Evolutionary conservation across 2,888 invertebrate genomes (phyloP).

Genomic region (Acheta domesticus): DNA sequence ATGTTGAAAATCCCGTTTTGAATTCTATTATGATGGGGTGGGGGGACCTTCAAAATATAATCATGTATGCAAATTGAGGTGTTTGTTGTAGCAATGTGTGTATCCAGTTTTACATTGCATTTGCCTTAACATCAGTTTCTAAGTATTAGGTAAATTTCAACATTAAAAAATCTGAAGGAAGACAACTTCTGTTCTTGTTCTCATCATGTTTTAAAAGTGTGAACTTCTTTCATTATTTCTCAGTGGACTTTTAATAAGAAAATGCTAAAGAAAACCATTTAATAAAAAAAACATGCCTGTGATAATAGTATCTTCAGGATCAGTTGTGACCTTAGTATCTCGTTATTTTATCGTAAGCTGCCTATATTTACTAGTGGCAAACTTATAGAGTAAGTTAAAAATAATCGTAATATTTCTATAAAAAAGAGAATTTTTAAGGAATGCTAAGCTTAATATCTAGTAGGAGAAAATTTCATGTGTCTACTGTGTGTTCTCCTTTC

Average conservation of each 20-base stretch:
- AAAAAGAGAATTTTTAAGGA: slow-evolving; percentile 30
- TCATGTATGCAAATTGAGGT: neutral
- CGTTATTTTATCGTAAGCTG: slow-evolving; percentile 39
- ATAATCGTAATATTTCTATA: slow-evolving; percentile 35
- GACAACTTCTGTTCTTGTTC: neutral
- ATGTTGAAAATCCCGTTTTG: too few species aligned
- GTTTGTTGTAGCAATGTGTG: neutral
- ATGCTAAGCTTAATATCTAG: slow-evolving; percentile 19
- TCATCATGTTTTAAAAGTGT: neutral
- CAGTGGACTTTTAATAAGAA: slow-evolving; percentile 31
- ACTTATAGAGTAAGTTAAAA: slow-evolving; percentile 31
- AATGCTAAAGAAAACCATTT: slow-evolving; percentile 26
- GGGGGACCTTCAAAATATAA: neutral
- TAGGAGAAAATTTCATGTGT: slow-evolving; percentile 27
- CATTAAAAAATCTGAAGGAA: neutral
- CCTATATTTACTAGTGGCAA: slow-evolving; percentile 47
- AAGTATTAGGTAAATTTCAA: slow-evolving; percentile 1
- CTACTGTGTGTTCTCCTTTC: slow-evolving; percentile 28
- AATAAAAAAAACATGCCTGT: slow-evolving; percentile 57
- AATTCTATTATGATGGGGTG: too few species aligned
- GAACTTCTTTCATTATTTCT: slow-evolving; percentile 28
- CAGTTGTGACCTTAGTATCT: slow-evolving; percentile 63
- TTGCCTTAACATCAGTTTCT: slow-evolving; percentile 1
- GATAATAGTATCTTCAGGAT: slow-evolving; percentile 68
- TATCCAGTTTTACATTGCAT: slow-evolving; percentile 3